A percentile compares a stretch with the other conserved stretches of the same genome.
These are phyloP conservation scores for Jaculus jaculus DNA, from an alignment of 2,113 vertebrate species.

Conservation along the genomic window DNA sequence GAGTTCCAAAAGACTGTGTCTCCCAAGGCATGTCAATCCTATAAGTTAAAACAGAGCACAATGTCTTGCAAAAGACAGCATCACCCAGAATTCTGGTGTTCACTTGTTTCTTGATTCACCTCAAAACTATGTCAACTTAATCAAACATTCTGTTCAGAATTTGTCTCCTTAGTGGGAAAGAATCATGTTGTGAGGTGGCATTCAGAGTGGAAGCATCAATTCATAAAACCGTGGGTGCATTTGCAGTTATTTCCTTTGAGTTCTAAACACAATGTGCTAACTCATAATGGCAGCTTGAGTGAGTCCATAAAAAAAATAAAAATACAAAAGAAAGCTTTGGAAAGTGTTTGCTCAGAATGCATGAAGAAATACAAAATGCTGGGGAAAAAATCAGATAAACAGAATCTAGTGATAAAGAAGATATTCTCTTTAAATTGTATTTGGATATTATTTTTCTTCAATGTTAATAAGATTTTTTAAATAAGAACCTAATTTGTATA, in stretches of 20 bases:
- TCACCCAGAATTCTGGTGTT: neutral
- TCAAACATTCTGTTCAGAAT: neutral
- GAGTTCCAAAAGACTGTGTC: neutral
- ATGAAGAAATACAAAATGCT: constrained; percentile 36
- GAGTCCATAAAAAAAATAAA: no score
- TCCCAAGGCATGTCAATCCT: neutral
- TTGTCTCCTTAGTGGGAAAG: neutral
- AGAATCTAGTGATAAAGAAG: neutral
- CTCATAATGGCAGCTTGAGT: neutral
- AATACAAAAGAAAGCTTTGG: neutral
- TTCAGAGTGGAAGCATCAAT: constrained; percentile 1
- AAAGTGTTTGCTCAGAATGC: constrained; percentile 52
- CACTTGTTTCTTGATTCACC: neutral
- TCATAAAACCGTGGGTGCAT: neutral
- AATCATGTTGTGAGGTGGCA: constrained; percentile 10
- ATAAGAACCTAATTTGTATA: neutral
- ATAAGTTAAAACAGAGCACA: neutral
- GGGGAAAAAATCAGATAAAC: neutral
- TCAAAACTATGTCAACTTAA: constrained; percentile 1
- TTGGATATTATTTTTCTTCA: neutral
- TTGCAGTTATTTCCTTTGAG: constrained; percentile 16
- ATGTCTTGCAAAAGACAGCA: neutral
- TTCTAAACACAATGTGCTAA: constrained; percentile 14
- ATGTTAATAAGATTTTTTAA: neutral
- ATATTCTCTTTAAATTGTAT: neutral